Evolutionary conservation across 37 sponge, comb jelly and placozoan species (phyloP), one percentile per base, ranked within the genome.

Genomic region (Chondrilla cf. caribensis): DNA sequence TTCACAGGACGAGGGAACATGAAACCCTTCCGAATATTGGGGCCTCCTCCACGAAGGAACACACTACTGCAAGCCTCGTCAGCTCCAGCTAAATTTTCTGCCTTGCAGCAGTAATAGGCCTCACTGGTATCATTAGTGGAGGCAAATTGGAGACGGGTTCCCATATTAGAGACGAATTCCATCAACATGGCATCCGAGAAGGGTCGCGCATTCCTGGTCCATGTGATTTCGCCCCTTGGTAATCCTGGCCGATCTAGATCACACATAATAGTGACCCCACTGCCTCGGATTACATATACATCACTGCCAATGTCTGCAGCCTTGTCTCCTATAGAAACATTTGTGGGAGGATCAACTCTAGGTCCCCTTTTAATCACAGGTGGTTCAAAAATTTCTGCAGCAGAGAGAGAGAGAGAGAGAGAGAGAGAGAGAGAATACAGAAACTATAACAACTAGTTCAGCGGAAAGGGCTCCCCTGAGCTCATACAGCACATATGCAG

Each of bases 41-140:
- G 76, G 22, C 44, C 44, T 19, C 44, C 76, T 42, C 76, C 76
- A 43, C 44, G 76, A 4, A 39, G 9, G 24, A 73, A 43, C 24
- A 73, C 21, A 2, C 44, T 25, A 39, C 44, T 73, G 43, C 76
- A 73, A 2, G 76, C 76, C 5, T 37, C n/a, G 40, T 73, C 76
- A 4, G 36, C 36, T 39, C 76, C 76, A 39, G 76, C 76, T 43
- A 21, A 41, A 40, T 73, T 73, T 40, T 73, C 76, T 40, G 76
- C 76, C 19, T 19, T 39, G 44, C 76, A 73, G 76, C 76, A 73
- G 76, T 73, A 73, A 6, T 39, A 9, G 25, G 76, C 76, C 19
- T 43, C 76, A 18, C 24, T 24, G 42, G 6, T 15, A 62, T n/a
- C 7, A 19, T 2, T 40, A 2, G 41, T 36, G 24, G 41, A 38